A percentile compares a stretch with the other conserved stretches of the same genome.
Conservation (phyloP, 1,140 invertebrate species). For the Listronotus oregonensis region DNA sequence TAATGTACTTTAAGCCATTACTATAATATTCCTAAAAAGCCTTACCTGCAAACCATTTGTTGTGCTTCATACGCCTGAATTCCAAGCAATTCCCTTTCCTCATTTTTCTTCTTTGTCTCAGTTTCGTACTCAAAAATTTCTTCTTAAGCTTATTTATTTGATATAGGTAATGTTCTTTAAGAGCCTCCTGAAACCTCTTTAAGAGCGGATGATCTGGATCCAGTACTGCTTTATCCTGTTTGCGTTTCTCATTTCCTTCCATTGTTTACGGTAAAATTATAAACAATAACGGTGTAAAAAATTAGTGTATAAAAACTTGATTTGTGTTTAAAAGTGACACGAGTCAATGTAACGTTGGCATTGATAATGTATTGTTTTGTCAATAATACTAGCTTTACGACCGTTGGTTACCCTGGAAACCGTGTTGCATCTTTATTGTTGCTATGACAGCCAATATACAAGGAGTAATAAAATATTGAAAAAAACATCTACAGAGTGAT, state of each 20-base stretch:
- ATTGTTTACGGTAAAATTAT: neutral
- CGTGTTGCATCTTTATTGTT: no score
- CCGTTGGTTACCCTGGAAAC: no score
- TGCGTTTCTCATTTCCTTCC: constrained; percentile 16
- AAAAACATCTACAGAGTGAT: no score
- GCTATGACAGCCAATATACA: no score
- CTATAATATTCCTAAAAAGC: no score
- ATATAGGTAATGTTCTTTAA: constrained; percentile 63
- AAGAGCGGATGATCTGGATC: constrained; percentile 69
- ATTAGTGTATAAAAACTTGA: neutral
- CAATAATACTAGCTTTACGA: no score
- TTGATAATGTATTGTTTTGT: neutral
- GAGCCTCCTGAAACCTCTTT: constrained; percentile 65
- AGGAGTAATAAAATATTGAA: no score
- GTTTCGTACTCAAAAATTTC: constrained; percentile 61
- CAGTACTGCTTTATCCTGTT: constrained; percentile 49
- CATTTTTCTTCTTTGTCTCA: constrained; percentile 44
- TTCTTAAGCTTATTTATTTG: constrained; percentile 61
- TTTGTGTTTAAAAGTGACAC: neutral
- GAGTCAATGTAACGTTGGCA: neutral
- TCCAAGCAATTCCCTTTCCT: constrained; percentile 46
- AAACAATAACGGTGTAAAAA: neutral
- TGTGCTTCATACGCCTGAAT: constrained; percentile 50
- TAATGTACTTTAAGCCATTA: no score
- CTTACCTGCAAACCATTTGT: constrained; percentile 43